Conservation (phyloP, 1,140 invertebrate species). For the Zaprionus davidi region DNA sequence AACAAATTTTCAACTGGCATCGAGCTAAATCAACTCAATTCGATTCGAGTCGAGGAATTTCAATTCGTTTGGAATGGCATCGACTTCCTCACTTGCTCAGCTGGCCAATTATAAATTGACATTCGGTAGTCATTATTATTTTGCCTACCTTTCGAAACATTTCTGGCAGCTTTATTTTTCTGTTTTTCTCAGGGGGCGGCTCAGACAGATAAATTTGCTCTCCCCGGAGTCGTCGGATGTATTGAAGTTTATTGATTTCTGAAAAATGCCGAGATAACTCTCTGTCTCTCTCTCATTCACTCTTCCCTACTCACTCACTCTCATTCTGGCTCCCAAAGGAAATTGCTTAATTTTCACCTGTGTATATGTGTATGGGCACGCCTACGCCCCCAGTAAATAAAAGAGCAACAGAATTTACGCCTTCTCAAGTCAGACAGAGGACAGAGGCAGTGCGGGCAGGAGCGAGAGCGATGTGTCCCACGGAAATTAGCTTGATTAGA, state of each 20-base stretch:
- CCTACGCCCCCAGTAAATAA: slow-evolving; percentile 7
- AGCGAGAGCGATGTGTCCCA: not conserved
- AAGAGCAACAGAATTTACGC: slow-evolving; percentile 1
- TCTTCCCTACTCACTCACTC: not conserved
- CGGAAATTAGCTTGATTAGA: slow-evolving; percentile 50
- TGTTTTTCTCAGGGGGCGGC: not conserved
- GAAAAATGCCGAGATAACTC: slow-evolving; percentile 1
- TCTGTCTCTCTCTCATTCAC: not conserved
- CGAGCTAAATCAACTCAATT: not conserved
- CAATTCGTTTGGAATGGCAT: not conserved
- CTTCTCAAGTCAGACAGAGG: slow-evolving; percentile 1
- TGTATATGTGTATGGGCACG: not conserved
- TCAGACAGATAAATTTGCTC: slow-evolving; percentile 3
- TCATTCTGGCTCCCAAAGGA: slow-evolving; percentile 4
- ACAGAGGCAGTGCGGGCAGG: not conserved
- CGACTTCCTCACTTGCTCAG: not conserved
- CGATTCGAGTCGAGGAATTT: not conserved
- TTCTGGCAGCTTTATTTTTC: slow-evolving; percentile 7
- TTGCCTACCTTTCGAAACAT: not conserved
- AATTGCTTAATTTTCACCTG: slow-evolving; percentile 35
- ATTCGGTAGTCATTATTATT: slow-evolving; percentile 20
- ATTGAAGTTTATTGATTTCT: slow-evolving; percentile 20
- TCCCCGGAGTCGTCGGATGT: not conserved
- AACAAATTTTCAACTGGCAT: not conserved
- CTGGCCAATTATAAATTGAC: slow-evolving; percentile 18